A percentile compares a stretch with the other conserved stretches of the same genome.
Evolutionary conservation across 2,797 vertebrate species (phyloP).

Genomic region (Serranus cabrilla): DNA sequence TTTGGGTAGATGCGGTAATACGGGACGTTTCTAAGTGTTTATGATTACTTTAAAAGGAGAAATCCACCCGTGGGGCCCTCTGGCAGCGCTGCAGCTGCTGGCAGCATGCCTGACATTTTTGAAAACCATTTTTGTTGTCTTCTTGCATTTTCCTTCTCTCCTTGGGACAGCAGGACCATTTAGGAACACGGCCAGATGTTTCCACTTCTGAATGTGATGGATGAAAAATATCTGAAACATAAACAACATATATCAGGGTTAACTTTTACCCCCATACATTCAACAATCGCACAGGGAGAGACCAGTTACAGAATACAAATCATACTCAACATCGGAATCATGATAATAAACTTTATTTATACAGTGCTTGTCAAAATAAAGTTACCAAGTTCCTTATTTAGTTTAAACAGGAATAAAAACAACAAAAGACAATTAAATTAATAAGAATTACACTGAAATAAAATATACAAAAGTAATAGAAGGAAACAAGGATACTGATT

Average conservation of each 20-base stretch:
- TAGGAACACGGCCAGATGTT: conserved; percentile 37
- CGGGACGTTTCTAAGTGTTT: conserved; percentile 33
- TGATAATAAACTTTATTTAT: no score
- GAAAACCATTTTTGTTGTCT: conserved; percentile 10
- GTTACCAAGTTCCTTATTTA: no score
- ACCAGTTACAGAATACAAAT: not conserved
- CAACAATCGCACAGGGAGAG: not conserved
- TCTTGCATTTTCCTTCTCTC: conserved; percentile 19
- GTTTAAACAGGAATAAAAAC: not conserved
- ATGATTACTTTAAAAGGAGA: conserved; percentile 53
- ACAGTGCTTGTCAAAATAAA: no score
- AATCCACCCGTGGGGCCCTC: not conserved
- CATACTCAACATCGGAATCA: no score
- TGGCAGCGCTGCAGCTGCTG: conserved; percentile 29
- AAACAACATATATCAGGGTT: not conserved
- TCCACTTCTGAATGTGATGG: not conserved
- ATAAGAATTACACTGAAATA: no score
- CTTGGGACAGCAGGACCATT: not conserved
- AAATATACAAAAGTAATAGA: no score
- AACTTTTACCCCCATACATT: not conserved
- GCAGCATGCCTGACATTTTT: conserved; percentile 30
- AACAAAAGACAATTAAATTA: no score
- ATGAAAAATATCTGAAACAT: not conserved
- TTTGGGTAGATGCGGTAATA: conserved; percentile 24
- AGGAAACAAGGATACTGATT: not conserved